Conservation (phyloP, 1,140 invertebrate genomes). For the Drosophila sucinea region DNA sequence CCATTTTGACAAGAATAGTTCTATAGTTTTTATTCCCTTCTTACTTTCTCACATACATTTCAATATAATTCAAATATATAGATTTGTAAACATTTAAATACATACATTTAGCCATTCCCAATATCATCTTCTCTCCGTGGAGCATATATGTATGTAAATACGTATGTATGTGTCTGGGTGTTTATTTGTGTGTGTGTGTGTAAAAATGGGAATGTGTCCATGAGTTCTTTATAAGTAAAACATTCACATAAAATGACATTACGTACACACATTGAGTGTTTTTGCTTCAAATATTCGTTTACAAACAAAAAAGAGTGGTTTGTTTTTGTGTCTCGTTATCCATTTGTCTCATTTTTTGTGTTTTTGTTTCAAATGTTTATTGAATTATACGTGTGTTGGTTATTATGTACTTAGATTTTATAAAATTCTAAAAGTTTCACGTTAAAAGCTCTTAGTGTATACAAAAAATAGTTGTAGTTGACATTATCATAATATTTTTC, state of each 20-base stretch:
- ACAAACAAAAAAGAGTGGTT: conserved; percentile 40
- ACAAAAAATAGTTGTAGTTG: conserved; percentile 45
- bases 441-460: conserved; percentile 58
- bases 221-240: conserved; percentile 55
- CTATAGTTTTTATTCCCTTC: conserved; percentile 57
- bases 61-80: conserved; percentile 49
- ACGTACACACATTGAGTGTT: conserved; percentile 48
- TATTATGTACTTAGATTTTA: conserved; percentile 52
- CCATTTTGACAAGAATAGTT: conserved; percentile 82
- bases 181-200: conserved; percentile 25
- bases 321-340: conserved; percentile 13
- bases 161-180: background rate
- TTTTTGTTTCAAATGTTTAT: conserved; percentile 47
- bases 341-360: conserved; percentile 21
- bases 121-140: conserved; percentile 36
- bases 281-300: conserved; percentile 33
- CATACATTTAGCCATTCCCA: conserved; percentile 37
- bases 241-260: conserved; percentile 38
- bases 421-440: conserved; percentile 70
- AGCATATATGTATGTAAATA: conserved; percentile 4
- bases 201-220: conserved; percentile 59
- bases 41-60: conserved; percentile 55
- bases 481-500: conserved; percentile 5
- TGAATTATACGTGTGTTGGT: conserved; percentile 31
- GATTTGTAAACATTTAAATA: conserved; percentile 62